phyloP scores from a whole-genome alignment of 2,113 vertebrate species.

The Galeopterus variegatus region DNA sequence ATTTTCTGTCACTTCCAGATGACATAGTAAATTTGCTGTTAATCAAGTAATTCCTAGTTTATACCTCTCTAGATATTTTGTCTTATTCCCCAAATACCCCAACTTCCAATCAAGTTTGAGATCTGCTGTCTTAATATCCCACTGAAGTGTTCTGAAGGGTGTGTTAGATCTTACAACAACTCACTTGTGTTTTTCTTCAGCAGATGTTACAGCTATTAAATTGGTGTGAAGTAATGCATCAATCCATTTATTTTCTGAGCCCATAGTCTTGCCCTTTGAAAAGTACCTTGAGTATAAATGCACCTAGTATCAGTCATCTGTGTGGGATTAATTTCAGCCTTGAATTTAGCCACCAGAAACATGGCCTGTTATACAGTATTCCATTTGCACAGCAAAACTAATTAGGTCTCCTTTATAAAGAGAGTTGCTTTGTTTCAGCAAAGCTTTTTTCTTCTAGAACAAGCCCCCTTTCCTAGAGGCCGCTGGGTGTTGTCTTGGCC shows the following conservation, averaged over 20 bases:
- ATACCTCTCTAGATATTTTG: background rate
- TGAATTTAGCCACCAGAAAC: background rate
- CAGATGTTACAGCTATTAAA: background rate
- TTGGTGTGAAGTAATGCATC: background rate
- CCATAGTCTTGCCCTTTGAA: background rate
- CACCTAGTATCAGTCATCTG: background rate
- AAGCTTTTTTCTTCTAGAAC: background rate
- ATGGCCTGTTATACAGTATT: background rate
- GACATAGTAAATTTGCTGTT: background rate
- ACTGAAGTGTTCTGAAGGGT: background rate
- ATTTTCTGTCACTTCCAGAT: background rate
- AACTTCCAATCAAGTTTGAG: background rate
- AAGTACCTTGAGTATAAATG: background rate
- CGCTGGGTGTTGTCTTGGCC: background rate
- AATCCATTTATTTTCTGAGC: background rate
- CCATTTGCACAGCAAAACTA: background rate
- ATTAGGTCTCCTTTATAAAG: constrained; percentile 52
- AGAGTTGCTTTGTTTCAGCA: constrained; percentile 29
- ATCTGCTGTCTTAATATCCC: background rate
- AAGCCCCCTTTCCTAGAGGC: background rate
- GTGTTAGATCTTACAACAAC: background rate
- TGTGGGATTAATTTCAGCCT: background rate
- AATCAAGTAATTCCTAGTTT: background rate
- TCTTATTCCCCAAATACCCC: background rate
- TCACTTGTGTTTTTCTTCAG: background rate